A percentile compares a stretch with the other conserved stretches of the same genome.
Conservation (phyloP, 2,113 vertebrate species). For the Cynoglossus semilaevis region DNA sequence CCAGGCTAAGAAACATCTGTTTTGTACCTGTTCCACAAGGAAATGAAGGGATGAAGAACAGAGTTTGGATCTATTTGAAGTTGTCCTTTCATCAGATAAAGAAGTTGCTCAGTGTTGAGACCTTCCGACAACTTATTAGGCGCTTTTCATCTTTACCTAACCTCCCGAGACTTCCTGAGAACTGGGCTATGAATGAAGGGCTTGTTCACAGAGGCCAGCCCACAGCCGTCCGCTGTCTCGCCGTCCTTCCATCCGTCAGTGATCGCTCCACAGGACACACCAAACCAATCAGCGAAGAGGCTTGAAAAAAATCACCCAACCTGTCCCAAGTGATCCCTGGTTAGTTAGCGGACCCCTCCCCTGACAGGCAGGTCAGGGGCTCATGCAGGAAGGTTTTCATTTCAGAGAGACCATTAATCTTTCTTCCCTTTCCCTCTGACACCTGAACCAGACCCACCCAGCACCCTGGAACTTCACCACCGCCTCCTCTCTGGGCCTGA, state of each 20-base stretch:
- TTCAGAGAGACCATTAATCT: slow-evolving; percentile 74
- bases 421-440: slow-evolving; percentile 68
- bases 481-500: slow-evolving; percentile 41
- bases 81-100: slow-evolving; percentile 40
- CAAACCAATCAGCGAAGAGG: slow-evolving; percentile 57
- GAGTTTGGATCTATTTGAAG: slow-evolving; percentile 17
- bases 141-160: slow-evolving; percentile 38
- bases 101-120: slow-evolving; percentile 27
- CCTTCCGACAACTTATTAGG: slow-evolving; percentile 39
- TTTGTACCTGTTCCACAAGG: slow-evolving; percentile 8
- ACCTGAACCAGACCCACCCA: slow-evolving; percentile 64
- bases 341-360: slow-evolving; percentile 44
- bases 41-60: slow-evolving; percentile 5
- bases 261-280: slow-evolving; percentile 48
- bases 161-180: slow-evolving; percentile 45
- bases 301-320: slow-evolving; percentile 58
- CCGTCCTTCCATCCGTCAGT: slow-evolving; percentile 63
- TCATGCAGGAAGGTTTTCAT: slow-evolving; percentile 52
- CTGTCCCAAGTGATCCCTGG: slow-evolving; percentile 59
- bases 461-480: slow-evolving; percentile 47
- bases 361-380: slow-evolving; percentile 42
- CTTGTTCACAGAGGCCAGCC: slow-evolving; percentile 51
- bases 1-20: too few species aligned
- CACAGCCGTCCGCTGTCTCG: slow-evolving; percentile 40
- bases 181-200: slow-evolving; percentile 57